Evolutionary conservation across 2,113 vertebrate species (phyloP).

Genomic region (Calyptomena viridis): DNA sequence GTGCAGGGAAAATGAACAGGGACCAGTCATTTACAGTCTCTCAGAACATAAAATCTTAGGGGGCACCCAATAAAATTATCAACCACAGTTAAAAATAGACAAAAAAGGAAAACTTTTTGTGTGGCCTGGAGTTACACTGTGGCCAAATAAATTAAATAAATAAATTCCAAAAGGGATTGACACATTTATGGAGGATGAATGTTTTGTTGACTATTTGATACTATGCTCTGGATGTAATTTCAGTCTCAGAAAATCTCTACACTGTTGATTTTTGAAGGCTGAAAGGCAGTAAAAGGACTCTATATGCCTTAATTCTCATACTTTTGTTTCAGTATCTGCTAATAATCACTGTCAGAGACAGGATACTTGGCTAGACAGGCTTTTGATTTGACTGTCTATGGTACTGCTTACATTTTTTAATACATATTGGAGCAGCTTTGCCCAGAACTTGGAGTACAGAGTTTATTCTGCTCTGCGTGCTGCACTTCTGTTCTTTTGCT

Average conservation of each 20-base stretch:
- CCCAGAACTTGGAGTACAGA: background rate
- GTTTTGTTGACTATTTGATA: background rate
- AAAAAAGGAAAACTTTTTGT: background rate
- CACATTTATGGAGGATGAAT: background rate
- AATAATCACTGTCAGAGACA: conserved; percentile 36
- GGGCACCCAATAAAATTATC: background rate
- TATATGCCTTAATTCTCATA: conserved; percentile 6
- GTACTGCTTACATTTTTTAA: background rate
- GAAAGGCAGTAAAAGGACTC: conserved; percentile 13
- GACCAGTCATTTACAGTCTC: background rate
- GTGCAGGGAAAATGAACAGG: background rate
- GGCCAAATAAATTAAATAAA: background rate
- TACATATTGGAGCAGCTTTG: background rate
- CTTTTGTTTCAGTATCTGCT: conserved; percentile 38
- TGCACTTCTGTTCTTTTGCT: background rate
- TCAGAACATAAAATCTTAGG: background rate
- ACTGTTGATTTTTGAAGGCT: background rate
- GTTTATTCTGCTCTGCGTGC: background rate
- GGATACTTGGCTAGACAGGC: conserved; percentile 39
- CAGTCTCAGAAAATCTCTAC: conserved; percentile 8
- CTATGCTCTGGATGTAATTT: conserved; percentile 34
- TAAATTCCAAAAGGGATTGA: background rate
- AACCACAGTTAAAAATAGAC: background rate
- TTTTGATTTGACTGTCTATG: conserved; percentile 27
- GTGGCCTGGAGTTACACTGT: background rate